A percentile compares a stretch with the other conserved stretches of the same genome.
Evolutionary conservation across 2,888 invertebrate genomes (phyloP).

Genomic region (Scaptomyza reducta): DNA sequence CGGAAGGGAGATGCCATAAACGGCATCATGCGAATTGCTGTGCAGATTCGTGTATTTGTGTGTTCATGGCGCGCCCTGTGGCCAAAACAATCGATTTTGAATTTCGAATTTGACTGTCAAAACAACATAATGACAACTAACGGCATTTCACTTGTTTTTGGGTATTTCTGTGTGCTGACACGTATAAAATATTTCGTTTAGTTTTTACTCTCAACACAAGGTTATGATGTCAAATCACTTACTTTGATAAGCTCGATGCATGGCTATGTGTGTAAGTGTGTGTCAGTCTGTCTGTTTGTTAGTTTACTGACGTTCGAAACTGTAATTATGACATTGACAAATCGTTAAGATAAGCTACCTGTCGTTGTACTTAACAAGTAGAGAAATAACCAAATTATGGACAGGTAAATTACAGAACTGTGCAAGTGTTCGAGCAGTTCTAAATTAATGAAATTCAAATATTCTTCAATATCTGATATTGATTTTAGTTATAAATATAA

Average conservation of each 20-base stretch:
- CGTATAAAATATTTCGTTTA: conserved; percentile 21
- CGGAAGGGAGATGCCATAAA: conserved; percentile 17
- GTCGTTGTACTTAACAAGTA: conserved; percentile 1
- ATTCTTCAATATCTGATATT: too few relatives aligned
- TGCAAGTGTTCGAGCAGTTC: neutral
- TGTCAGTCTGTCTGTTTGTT: conserved; percentile 10
- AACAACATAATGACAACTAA: conserved; percentile 74
- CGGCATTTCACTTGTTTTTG: conserved; percentile 8
- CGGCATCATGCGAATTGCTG: conserved; percentile 42
- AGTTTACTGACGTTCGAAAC: conserved; percentile 28
- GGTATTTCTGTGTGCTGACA: neutral
- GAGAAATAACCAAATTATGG: conserved; percentile 1
- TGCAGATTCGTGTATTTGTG: conserved; percentile 15
- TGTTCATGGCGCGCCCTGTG: conserved; percentile 29
- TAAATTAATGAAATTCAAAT: neutral
- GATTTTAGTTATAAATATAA: too few relatives aligned
- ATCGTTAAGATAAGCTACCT: conserved; percentile 23
- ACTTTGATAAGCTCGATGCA: conserved; percentile 48
- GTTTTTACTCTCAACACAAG: conserved; percentile 35
- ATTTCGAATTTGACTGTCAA: conserved; percentile 67
- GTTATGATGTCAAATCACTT: conserved; percentile 53
- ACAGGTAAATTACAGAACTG: neutral
- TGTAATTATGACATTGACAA: conserved; percentile 48
- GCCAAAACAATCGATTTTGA: conserved; percentile 67
- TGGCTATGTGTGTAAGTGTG: neutral